A percentile compares a stretch with the other conserved stretches of the same genome.
Conservation (phyloP, 2,113 vertebrate species). For the Silurus glanis region DNA sequence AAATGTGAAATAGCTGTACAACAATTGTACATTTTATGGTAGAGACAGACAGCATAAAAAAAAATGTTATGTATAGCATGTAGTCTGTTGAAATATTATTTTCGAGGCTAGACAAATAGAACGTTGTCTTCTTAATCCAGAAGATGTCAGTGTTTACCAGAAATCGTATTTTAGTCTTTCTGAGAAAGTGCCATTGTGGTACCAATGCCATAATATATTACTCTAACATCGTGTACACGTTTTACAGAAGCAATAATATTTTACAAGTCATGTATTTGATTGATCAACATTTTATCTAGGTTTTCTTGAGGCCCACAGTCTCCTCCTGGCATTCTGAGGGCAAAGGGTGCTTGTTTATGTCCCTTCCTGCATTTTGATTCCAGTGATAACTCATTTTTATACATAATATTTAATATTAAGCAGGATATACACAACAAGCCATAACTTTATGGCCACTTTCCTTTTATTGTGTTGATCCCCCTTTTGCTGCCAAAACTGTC, state of each 20-base stretch:
- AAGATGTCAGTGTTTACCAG: conserved; percentile 40
- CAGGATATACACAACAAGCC: neutral
- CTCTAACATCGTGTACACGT: neutral
- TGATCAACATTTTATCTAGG: neutral
- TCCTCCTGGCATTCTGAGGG: too few species aligned
- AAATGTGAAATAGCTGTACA: neutral
- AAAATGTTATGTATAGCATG: neutral
- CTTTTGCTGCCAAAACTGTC: too few species aligned
- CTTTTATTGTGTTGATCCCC: too few species aligned
- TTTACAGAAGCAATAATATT: neutral
- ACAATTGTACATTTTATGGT: neutral
- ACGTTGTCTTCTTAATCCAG: conserved; percentile 7
- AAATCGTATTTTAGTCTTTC: neutral
- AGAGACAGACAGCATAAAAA: neutral
- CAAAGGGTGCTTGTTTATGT: too few species aligned
- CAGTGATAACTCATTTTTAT: neutral
- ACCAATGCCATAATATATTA: neutral
- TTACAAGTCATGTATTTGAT: neutral
- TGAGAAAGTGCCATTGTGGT: neutral
- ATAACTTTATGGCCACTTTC: too few species aligned
- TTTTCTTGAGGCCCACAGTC: neutral
- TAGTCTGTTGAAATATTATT: neutral
- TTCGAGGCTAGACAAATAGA: neutral
- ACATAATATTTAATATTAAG: neutral
- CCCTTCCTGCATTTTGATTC: neutral